phyloP scores from a whole-genome alignment of 2,888 invertebrate species.

The Leptopilina syphax region DNA sequence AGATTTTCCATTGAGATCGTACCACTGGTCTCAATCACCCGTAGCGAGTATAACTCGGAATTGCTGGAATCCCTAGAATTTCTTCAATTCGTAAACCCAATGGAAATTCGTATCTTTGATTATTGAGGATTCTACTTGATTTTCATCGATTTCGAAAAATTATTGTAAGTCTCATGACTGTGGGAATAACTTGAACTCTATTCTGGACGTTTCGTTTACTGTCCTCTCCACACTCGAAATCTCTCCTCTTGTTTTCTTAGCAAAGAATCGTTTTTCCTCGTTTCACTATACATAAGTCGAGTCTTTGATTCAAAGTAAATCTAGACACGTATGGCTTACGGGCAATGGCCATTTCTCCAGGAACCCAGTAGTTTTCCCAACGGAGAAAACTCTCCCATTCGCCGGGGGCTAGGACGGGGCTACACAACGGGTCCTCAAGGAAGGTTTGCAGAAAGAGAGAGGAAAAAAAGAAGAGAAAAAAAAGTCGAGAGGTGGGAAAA shows the following conservation, averaged over 20 bases:
- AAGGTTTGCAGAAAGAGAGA: slow-evolving; percentile 11
- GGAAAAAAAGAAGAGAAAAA: neutral
- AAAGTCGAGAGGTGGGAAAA: slow-evolving; percentile 27
- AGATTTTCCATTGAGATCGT: slow-evolving; percentile 34
- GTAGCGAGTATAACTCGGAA: slow-evolving; percentile 22
- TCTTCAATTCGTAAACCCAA: slow-evolving; percentile 11
- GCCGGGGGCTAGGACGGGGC: slow-evolving; percentile 28
- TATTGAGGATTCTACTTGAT: neutral
- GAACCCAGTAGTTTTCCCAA: slow-evolving; percentile 47
- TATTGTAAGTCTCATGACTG: neutral
- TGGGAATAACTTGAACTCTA: slow-evolving; percentile 36
- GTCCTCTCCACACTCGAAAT: slow-evolving; percentile 35
- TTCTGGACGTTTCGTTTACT: slow-evolving; percentile 34
- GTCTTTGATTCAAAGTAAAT: slow-evolving; percentile 59
- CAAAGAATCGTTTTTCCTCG: slow-evolving; percentile 44
- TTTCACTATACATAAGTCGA: slow-evolving; percentile 50
- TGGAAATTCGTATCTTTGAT: slow-evolving; percentile 28
- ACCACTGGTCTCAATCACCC: slow-evolving; percentile 30
- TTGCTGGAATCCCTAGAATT: slow-evolving; percentile 31
- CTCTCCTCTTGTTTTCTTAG: slow-evolving; percentile 41
- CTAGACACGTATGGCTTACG: slow-evolving; percentile 54
- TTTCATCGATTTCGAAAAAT: slow-evolving; percentile 9
- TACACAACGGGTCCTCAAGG: neutral
- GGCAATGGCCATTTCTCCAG: slow-evolving; percentile 52
- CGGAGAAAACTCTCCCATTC: slow-evolving; percentile 49